phyloP scores from a whole-genome alignment of 2,113 vertebrate species.

The Oryzias javanicus region DNA sequence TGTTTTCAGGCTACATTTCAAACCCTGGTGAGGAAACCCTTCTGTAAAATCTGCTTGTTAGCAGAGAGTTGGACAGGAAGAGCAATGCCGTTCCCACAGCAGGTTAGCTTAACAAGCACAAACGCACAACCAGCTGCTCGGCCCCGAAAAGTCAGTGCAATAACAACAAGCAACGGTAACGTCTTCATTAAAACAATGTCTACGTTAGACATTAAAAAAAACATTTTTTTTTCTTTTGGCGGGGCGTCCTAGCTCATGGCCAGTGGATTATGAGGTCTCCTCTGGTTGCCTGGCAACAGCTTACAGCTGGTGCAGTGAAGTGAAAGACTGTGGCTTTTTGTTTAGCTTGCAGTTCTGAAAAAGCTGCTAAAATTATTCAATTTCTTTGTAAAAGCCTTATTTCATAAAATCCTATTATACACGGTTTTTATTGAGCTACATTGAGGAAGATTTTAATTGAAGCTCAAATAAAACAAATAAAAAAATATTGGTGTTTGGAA shows the following conservation, averaged over 20 bases:
- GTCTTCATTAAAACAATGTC: background rate
- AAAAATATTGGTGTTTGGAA: too few species aligned
- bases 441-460: too few species aligned
- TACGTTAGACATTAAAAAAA: background rate
- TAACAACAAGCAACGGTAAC: background rate
- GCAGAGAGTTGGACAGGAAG: too few species aligned
- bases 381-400: background rate
- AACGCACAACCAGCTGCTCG: too few species aligned
- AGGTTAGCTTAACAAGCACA: too few species aligned
- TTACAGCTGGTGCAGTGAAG: background rate
- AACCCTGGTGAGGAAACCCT: too few species aligned
- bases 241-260: background rate
- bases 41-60: too few species aligned
- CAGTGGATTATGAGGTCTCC: slow-evolving; percentile 1
- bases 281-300: background rate
- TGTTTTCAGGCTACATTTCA: too few species aligned
- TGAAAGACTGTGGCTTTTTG: background rate
- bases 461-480: too few species aligned
- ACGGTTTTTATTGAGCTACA: too few species aligned
- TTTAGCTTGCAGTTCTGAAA: background rate
- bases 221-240: background rate
- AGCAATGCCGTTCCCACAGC: too few species aligned
- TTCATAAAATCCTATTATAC: background rate
- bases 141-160: too few species aligned
- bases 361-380: background rate